Conservation (phyloP, 2,888 invertebrate genomes). For the Arge pagana region DNA sequence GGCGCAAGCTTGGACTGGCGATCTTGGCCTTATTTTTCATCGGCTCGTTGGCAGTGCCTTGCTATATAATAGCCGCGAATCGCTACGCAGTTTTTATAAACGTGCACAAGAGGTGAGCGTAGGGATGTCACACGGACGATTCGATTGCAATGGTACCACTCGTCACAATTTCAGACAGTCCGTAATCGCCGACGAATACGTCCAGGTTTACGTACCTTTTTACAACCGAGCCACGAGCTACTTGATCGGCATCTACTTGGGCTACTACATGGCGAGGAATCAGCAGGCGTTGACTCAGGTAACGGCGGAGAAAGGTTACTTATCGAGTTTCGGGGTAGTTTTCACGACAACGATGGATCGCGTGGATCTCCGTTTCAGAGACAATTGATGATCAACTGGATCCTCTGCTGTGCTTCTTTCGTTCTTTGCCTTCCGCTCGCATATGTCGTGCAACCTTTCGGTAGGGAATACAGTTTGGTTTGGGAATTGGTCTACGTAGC, state of each 20-base stretch:
- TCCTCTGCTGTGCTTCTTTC: neutral
- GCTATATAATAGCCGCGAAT: conserved; percentile 50
- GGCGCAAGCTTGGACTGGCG: conserved; percentile 50
- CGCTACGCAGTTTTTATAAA: conserved; percentile 46
- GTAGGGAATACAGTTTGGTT: conserved; percentile 46
- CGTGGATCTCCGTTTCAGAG: neutral
- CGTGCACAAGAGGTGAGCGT: neutral
- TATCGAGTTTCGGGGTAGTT: neutral
- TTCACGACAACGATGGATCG: neutral
- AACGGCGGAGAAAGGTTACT: no score
- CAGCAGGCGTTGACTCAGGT: neutral
- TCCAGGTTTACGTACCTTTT: neutral
- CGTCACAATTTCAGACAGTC: neutral
- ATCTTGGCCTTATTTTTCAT: conserved; percentile 41
- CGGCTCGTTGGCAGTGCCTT: conserved; percentile 46
- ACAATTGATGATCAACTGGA: neutral
- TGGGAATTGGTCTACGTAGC: conserved; percentile 56
- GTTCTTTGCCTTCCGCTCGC: no score
- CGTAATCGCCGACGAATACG: neutral
- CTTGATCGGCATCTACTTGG: neutral
- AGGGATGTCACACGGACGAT: no score
- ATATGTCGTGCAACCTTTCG: no score
- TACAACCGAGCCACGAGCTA: neutral
- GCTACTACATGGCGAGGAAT: neutral
- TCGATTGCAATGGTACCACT: no score